A percentile compares a stretch with the other conserved stretches of the same genome.
Evolutionary conservation across 2,113 vertebrate genomes (phyloP).

Genomic region (Pongo pygmaeus): DNA sequence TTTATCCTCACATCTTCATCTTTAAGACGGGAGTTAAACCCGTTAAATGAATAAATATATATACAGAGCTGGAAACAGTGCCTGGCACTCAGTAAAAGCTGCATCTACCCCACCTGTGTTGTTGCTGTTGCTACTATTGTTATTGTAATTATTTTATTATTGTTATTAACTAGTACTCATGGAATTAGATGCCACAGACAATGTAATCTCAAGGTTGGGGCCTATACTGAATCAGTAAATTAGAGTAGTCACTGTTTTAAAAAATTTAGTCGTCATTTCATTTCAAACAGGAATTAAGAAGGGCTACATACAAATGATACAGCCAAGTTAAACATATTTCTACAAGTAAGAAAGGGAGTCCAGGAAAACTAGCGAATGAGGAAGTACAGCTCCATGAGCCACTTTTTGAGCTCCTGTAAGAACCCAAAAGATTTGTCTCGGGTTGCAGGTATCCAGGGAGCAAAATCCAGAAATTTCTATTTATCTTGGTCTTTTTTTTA

Average conservation of each 20-base stretch:
- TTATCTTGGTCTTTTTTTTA: neutral
- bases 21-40: neutral
- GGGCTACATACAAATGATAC: too few relatives aligned
- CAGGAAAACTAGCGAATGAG: accelerated
- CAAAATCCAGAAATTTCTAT: neutral
- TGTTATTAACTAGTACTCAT: accelerated
- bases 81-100: accelerated
- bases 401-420: neutral
- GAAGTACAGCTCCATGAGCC: accelerated
- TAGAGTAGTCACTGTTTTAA: neutral
- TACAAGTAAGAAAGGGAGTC: neutral
- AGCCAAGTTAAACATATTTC: neutral
- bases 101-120: accelerated
- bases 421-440: neutral
- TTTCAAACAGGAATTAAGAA: neutral
- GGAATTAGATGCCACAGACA: neutral
- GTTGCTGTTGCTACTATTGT: neutral
- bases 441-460: neutral
- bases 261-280: neutral
- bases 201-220: neutral
- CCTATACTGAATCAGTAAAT: neutral
- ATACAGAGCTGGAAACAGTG: accelerated
- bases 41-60: too few relatives aligned
- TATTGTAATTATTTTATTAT: neutral
- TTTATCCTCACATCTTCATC: neutral